Evolutionary conservation across 2,113 vertebrate genomes (phyloP), one percentile per base, ranked within the genome.

Genomic region (Platysternon megacephalum): DNA sequence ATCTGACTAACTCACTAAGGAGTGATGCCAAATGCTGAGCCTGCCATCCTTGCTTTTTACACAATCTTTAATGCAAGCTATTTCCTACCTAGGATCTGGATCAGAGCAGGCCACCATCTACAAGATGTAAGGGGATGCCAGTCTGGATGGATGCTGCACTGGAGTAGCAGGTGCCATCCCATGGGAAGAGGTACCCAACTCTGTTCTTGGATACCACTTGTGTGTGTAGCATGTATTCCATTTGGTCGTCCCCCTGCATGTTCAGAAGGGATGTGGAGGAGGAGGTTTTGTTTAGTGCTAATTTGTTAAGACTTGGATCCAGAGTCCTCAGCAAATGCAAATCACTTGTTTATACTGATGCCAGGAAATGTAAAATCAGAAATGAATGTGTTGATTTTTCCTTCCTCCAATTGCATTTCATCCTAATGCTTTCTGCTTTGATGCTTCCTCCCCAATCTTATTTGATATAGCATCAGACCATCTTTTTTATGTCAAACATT

Each of bases 401-500:
- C 93, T 94, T 87, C 79, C 48, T 94, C 88, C 78, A 96, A 95
- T 85, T 74, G 65, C 97, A 97, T 97, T 97, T 93, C 86, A 91
- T 96, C 84, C 93, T 94, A 94, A 96, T 29, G 56, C 87, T 94
- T 95, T 97, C 53, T 94, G 92, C 97, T 97, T 97, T 98, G 96
- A 97, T 96, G 97, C 53, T 35, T 92, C 80, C 39, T 95, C 89
- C 68, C 93, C 7, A 80, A 39, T 97, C 96, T 90, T 95, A 97
- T 97, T 97, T 98, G 97, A 97, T 98, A 97, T 85, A 94, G 86
- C 93, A 86, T 85, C 29, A 49, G 95, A 97, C 94, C 97, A 97
- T 97, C 95, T 97, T 97, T 98, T 97, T 97, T 91, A 97, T 94
- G 97, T 98, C 97, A 98, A 95, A 97, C 80, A 94, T 97, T 97